These are phyloP conservation scores for Schizotus pectinicornis DNA, from an alignment of 2,888 invertebrate species.

Conservation along the genomic window DNA sequence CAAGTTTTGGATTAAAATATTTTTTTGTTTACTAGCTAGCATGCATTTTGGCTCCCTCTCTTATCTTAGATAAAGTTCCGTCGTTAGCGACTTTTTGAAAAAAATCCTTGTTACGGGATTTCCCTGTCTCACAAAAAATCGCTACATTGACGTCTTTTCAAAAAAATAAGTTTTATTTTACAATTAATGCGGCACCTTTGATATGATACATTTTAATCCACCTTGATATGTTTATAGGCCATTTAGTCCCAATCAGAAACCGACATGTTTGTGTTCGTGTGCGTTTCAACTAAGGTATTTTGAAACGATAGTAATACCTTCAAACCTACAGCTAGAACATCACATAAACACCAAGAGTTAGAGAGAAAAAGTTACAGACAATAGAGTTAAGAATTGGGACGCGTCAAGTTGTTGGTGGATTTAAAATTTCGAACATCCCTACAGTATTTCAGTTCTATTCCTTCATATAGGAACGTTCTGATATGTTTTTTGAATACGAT, in stretches of 20 bases:
- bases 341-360: conserved; percentile 43
- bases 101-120: conserved; percentile 32
- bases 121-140: conserved; percentile 46
- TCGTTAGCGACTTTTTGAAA: conserved; percentile 26
- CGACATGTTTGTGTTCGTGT: conserved; percentile 35
- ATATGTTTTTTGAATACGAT: conserved; percentile 44
- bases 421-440: conserved; percentile 15
- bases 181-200: conserved; percentile 55
- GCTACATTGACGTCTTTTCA: conserved; percentile 14
- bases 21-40: conserved; percentile 33
- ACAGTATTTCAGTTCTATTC: conserved; percentile 34
- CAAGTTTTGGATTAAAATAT: conserved; percentile 37
- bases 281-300: conserved; percentile 33
- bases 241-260: conserved; percentile 35
- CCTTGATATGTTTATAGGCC: conserved; percentile 54
- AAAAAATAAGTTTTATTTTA: conserved; percentile 26
- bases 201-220: conserved; percentile 48
- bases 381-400: conserved; percentile 43
- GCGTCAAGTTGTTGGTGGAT: conserved; percentile 43
- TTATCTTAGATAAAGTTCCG: conserved; percentile 28
- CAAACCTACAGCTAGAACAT: conserved; percentile 24
- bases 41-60: conserved; percentile 39
- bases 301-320: conserved; percentile 8
- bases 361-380: conserved; percentile 34
- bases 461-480: conserved; percentile 41